phyloP scores from a whole-genome alignment of 1,140 invertebrate genomes.

The Drosophila mojavensis region DNA sequence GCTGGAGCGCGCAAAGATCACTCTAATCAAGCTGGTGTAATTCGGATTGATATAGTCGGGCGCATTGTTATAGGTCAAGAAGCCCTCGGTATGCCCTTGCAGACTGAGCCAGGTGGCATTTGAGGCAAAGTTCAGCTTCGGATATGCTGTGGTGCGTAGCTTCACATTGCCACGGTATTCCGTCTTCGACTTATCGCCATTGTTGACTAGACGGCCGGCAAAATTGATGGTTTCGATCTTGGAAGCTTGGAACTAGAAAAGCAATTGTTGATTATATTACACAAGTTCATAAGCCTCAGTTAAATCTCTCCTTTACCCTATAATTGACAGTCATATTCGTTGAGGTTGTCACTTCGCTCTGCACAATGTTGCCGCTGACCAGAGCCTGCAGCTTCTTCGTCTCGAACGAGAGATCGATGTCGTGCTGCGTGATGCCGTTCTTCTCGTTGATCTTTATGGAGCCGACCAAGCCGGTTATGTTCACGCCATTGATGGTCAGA shows the following conservation, averaged over 20 bases:
- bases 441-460: conserved; percentile 85
- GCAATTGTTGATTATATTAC: too few relatives aligned
- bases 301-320: conserved; percentile 81
- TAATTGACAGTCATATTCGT: conserved; percentile 85
- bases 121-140: conserved; percentile 89
- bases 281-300: too few relatives aligned
- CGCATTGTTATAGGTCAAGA: conserved; percentile 75
- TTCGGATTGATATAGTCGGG: conserved; percentile 84
- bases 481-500: conserved; percentile 87
- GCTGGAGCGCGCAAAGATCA: conserved; percentile 85
- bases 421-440: conserved; percentile 86
- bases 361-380: conserved; percentile 85
- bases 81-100: conserved; percentile 77
- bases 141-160: conserved; percentile 90
- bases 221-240: conserved; percentile 88
- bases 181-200: conserved; percentile 85
- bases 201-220: conserved; percentile 87
- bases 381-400: conserved; percentile 86
- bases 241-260: conserved; percentile 87
- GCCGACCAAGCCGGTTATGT: conserved; percentile 87
- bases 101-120: conserved; percentile 84
- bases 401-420: conserved; percentile 86
- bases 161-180: conserved; percentile 87
- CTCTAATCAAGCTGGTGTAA: conserved; percentile 85
- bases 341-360: conserved; percentile 74